phyloP scores from a whole-genome alignment of 2,888 invertebrate genomes.

The Elegia similella region DNA sequence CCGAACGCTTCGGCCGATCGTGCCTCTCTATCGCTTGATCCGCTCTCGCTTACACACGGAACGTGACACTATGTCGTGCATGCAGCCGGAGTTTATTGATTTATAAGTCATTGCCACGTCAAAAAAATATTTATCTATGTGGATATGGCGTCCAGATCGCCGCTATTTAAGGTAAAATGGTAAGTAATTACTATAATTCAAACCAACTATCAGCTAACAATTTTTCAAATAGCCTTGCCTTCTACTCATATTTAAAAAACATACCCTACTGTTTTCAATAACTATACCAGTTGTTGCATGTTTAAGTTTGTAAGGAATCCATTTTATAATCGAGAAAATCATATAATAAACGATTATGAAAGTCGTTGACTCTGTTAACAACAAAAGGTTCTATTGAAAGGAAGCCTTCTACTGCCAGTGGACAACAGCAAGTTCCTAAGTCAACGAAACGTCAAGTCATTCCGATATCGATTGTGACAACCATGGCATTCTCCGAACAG shows the following conservation, averaged over 20 bases:
- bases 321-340: neutral
- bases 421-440: constrained; percentile 12
- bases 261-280: neutral
- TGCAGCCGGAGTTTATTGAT: too few species aligned
- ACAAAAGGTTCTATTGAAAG: neutral
- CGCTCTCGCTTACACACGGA: too few species aligned
- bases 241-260: neutral
- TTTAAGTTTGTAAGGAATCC: neutral
- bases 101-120: too few species aligned
- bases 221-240: neutral
- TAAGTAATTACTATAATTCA: too few species aligned
- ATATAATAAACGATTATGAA: neutral
- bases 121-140: too few species aligned
- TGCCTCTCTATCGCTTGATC: too few species aligned
- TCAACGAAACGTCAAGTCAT: constrained; percentile 40
- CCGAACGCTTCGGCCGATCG: too few species aligned
- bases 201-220: neutral
- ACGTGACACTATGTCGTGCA: too few species aligned
- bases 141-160: too few species aligned
- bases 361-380: neutral
- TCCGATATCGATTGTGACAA: constrained; percentile 65
- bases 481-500: constrained; percentile 65
- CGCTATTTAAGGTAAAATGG: too few species aligned
- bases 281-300: neutral
- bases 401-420: neutral